A percentile compares a stretch with the other conserved stretches of the same genome.
phyloP scores from a whole-genome alignment of 1,140 invertebrate genomes.

The Teleogryllus occipitalis region DNA sequence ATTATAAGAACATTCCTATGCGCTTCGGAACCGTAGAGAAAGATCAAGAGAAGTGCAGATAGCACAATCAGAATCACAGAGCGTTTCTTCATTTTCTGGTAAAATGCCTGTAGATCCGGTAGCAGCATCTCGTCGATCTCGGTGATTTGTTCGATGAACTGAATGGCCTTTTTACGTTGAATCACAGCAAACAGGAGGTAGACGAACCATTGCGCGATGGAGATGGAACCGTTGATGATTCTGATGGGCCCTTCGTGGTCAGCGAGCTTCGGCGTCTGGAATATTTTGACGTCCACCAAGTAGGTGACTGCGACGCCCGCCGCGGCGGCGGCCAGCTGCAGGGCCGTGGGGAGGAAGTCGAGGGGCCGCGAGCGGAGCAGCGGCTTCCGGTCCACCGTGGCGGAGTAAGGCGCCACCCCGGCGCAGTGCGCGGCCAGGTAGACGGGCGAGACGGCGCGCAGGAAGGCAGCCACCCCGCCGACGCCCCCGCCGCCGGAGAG shows the following conservation, averaged over 20 bases:
- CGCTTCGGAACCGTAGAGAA: neutral
- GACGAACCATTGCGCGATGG: neutral
- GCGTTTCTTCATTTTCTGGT: no score
- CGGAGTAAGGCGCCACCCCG: neutral
- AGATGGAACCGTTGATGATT: no score
- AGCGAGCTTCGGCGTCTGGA: no score
- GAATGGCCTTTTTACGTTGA: neutral
- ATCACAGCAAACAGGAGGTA: neutral
- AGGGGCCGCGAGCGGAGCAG: no score
- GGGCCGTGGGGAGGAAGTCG: no score
- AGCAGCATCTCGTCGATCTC: neutral
- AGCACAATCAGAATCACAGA: no score
- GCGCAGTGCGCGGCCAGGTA: neutral
- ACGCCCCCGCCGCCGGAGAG: no score
- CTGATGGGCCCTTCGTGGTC: no score
- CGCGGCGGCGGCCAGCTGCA: no score
- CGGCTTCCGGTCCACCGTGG: no score
- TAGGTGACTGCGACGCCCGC: no score
- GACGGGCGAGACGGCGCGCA: neutral
- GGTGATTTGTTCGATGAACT: neutral
- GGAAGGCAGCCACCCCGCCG: neutral
- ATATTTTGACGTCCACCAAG: no score
- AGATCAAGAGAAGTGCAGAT: neutral
- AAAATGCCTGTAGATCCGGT: neutral
- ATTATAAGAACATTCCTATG: neutral